phyloP scores from a whole-genome alignment of 1,140 invertebrate genomes.

The Atopsyche davidsoni region DNA sequence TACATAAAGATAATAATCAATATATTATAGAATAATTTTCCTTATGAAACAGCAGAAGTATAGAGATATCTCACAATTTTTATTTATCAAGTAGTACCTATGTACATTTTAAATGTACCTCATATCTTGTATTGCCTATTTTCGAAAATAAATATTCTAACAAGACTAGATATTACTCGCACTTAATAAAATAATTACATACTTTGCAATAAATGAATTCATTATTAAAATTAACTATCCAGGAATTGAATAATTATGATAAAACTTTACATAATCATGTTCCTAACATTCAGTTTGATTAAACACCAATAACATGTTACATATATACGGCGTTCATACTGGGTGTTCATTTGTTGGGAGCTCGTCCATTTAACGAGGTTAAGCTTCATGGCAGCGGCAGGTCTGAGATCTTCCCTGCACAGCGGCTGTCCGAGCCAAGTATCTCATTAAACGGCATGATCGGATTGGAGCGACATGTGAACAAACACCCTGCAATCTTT shows the following conservation, averaged over 20 bases:
- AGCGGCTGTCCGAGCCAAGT: neutral
- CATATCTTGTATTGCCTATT: too few species aligned
- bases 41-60: neutral
- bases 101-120: too few species aligned
- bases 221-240: too few species aligned
- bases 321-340: slow-evolving; percentile 15
- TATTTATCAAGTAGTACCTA: too few species aligned
- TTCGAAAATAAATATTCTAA: neutral
- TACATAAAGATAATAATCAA: slow-evolving; percentile 18
- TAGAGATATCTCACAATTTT: slow-evolving; percentile 1
- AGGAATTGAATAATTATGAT: too few species aligned
- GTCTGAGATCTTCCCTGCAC: neutral
- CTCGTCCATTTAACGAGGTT: neutral
- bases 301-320: slow-evolving; percentile 18
- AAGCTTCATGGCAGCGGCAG: neutral
- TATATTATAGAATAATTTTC: slow-evolving; percentile 1
- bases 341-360: slow-evolving; percentile 3
- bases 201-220: neutral
- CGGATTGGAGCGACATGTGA: neutral
- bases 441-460: neutral
- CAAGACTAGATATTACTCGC: slow-evolving; percentile 9
- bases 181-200: slow-evolving; percentile 5
- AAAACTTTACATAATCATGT: too few species aligned
- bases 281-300: slow-evolving; percentile 22
- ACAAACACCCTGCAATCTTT: neutral